phyloP scores from a whole-genome alignment of 2,797 vertebrate genomes.

The Smutsia temminckii region DNA sequence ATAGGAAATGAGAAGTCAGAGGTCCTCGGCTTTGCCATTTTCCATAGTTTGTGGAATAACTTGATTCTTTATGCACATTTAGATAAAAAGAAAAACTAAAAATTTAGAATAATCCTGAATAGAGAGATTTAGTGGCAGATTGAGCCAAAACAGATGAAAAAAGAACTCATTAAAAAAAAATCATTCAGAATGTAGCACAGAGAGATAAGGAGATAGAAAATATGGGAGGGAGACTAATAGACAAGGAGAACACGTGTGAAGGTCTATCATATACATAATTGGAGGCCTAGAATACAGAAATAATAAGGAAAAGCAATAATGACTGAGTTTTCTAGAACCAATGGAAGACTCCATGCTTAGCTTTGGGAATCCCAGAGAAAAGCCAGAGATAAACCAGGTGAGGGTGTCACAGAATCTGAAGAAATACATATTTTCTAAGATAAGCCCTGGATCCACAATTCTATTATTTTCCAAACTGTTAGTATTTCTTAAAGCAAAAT shows the following conservation, averaged over 20 bases:
- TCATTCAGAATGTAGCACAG: neutral
- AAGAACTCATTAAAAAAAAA: neutral
- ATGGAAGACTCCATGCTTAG: neutral
- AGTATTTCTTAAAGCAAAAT: constrained; percentile 3
- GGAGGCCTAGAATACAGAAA: neutral
- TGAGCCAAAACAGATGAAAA: neutral
- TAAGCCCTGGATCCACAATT: neutral
- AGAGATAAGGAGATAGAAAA: neutral
- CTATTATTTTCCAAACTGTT: neutral
- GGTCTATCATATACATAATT: fast-evolving
- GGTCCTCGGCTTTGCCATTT: neutral
- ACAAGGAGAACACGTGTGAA: neutral
- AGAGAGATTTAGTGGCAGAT: neutral
- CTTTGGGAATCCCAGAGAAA: neutral
- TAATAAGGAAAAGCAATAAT: neutral
- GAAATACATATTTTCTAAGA: neutral
- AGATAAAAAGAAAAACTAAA: neutral
- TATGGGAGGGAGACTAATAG: neutral
- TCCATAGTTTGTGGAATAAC: neutral
- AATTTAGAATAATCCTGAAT: neutral
- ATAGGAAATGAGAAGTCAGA: neutral
- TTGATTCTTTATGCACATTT: neutral
- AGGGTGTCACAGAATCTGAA: neutral
- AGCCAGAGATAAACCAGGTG: neutral
- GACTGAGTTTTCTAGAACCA: neutral